Conservation (phyloP, 2,888 invertebrate genomes). For the Lasioglossum oenotherae region DNA sequence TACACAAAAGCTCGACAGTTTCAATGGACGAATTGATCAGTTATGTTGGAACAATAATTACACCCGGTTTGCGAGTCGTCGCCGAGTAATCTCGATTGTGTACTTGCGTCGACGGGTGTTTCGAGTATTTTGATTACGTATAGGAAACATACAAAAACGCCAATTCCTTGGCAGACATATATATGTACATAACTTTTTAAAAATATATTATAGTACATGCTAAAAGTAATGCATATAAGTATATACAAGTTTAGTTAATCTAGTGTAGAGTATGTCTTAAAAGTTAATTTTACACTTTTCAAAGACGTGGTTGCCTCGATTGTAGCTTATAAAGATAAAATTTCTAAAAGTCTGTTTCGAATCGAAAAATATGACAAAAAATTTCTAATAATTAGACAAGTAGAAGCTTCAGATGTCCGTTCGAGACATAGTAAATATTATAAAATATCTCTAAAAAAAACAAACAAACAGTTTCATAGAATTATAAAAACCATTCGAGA, state of each 20-base stretch:
- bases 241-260: conserved; percentile 75
- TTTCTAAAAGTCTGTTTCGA: conserved; percentile 23
- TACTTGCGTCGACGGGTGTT: not conserved
- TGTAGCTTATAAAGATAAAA: conserved; percentile 24
- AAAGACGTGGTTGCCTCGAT: conserved; percentile 35
- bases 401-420: conserved; percentile 20
- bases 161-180: conserved; percentile 63
- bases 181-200: conserved; percentile 78
- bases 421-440: conserved; percentile 57
- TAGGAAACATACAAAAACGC: conserved; percentile 65
- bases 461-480: conserved; percentile 25
- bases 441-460: conserved; percentile 49
- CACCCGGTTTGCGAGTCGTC: conserved; percentile 16
- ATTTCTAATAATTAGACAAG: conserved; percentile 37
- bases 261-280: conserved; percentile 67
- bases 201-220: conserved; percentile 79
- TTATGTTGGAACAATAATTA: conserved; percentile 63
- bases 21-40: conserved; percentile 80
- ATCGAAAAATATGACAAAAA: conserved; percentile 20
- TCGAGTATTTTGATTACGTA: conserved; percentile 59
- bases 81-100: conserved; percentile 31
- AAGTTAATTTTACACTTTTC: conserved; percentile 62
- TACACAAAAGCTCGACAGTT: conserved; percentile 82
- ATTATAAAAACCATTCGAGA: conserved; percentile 52
- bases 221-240: conserved; percentile 74